A percentile compares a stretch with the other conserved stretches of the same genome.
Evolutionary conservation across 1,140 invertebrate genomes (phyloP).

Genomic region (Drosophila neocordata): DNA sequence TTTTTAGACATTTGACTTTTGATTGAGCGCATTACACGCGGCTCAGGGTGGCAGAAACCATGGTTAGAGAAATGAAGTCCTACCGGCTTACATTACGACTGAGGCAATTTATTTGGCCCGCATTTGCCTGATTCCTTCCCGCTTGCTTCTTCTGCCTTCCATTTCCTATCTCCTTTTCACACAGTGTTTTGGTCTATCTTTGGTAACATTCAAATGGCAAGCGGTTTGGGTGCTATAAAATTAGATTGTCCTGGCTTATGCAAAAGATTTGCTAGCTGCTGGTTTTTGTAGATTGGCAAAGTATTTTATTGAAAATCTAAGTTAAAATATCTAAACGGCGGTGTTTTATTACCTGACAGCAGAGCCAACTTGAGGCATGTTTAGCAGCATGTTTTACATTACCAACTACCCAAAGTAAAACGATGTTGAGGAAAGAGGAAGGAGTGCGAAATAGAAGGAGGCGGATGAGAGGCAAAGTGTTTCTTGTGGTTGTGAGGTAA

Average conservation of each 20-base stretch:
- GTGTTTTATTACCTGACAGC: slow-evolving; percentile 73
- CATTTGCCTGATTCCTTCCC: slow-evolving; percentile 23
- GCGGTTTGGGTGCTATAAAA: slow-evolving; percentile 58
- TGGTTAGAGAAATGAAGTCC: slow-evolving; percentile 8
- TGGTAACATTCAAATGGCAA: slow-evolving; percentile 36
- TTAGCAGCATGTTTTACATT: slow-evolving; percentile 58
- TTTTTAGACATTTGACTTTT: slow-evolving; percentile 81
- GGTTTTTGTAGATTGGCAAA: slow-evolving; percentile 54
- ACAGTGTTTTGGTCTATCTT: background rate
- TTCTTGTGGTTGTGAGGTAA: slow-evolving; percentile 1
- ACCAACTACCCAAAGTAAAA: slow-evolving; percentile 13
- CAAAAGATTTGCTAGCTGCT: slow-evolving; percentile 54
- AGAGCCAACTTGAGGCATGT: slow-evolving; percentile 34
- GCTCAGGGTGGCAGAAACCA: slow-evolving; percentile 20
- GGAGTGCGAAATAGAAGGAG: slow-evolving; percentile 1
- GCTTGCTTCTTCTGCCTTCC: background rate
- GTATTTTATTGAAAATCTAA: slow-evolving; percentile 77
- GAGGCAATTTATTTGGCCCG: slow-evolving; percentile 69
- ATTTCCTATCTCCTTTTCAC: too few species aligned
- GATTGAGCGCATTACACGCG: slow-evolving; percentile 79
- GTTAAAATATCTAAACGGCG: slow-evolving; percentile 71
- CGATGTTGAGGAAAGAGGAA: slow-evolving; percentile 1
- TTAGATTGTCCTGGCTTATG: slow-evolving; percentile 77
- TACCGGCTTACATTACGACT: slow-evolving; percentile 68
- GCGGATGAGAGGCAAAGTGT: slow-evolving; percentile 34